phyloP scores from a whole-genome alignment of 2,113 vertebrate species.

The Antennarius striatus region DNA sequence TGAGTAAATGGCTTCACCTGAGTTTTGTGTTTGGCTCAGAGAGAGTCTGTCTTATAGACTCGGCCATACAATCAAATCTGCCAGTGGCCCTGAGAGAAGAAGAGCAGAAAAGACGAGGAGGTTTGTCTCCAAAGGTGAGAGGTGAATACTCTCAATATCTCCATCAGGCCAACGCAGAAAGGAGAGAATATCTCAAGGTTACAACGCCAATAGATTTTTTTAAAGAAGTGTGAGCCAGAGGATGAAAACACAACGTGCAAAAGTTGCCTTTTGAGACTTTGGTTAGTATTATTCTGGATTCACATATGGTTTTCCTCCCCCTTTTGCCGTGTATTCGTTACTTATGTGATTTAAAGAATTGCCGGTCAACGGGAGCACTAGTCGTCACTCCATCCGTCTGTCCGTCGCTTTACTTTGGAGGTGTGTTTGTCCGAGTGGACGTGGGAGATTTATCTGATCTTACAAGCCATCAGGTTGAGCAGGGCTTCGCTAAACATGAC shows the following conservation, averaged over 20 bases:
- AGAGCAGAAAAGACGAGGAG: conserved; percentile 41
- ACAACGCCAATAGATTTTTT: conserved; percentile 60
- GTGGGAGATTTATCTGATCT: conserved; percentile 82
- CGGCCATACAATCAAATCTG: conserved; percentile 57
- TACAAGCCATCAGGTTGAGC: conserved; percentile 84
- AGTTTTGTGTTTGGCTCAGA: conserved; percentile 37
- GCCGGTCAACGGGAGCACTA: conserved; percentile 38
- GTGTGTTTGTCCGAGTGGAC: conserved; percentile 75
- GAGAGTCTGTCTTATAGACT: conserved; percentile 44
- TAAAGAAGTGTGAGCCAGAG: conserved; percentile 38
- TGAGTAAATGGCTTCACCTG: conserved; percentile 61
- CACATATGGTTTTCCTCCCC: conserved; percentile 39
- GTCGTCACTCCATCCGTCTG: conserved; percentile 42
- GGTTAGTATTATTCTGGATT: conserved; percentile 46
- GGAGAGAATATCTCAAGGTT: conserved; percentile 72
- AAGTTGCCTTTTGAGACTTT: conserved; percentile 59
- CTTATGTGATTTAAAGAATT: conserved; percentile 21
- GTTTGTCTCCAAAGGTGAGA: conserved; percentile 69
- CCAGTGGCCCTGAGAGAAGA: conserved; percentile 66
- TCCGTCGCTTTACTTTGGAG: conserved; percentile 59
- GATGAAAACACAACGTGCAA: conserved; percentile 58
- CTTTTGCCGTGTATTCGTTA: conserved; percentile 5
- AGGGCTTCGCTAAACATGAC: conserved; percentile 82
- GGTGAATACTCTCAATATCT: conserved; percentile 67
- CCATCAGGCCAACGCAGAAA: conserved; percentile 62